Evolutionary conservation across 2,113 vertebrate genomes (phyloP).

Genomic region (Astur gentilis): DNA sequence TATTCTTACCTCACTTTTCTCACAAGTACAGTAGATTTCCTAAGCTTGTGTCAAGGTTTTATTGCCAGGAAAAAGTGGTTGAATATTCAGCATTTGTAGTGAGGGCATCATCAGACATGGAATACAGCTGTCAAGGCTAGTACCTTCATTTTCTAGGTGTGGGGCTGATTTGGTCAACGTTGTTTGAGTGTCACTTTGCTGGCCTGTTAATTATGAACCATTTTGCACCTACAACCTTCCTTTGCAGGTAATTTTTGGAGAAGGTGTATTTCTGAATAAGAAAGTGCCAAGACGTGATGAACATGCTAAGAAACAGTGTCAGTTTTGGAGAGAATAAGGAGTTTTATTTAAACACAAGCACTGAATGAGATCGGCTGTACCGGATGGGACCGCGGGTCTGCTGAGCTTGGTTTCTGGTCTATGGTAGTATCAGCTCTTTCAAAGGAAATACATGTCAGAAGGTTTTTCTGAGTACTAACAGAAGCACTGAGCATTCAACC

Average conservation of each 20-base stretch:
- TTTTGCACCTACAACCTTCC: neutral
- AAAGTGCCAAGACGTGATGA: neutral
- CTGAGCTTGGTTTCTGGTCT: neutral
- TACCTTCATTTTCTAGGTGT: constrained; percentile 12
- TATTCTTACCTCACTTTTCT: constrained; percentile 79
- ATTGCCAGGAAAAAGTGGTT: constrained; percentile 81
- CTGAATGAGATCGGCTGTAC: too few relatives aligned
- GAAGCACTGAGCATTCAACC: neutral
- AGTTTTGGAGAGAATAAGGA: neutral
- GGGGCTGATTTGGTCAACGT: neutral
- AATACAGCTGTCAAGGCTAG: constrained; percentile 61
- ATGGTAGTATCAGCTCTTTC: neutral
- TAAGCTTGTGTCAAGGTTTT: constrained; percentile 66
- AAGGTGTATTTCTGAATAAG: neutral
- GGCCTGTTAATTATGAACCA: neutral
- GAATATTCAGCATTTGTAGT: constrained; percentile 63
- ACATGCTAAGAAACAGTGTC: neutral
- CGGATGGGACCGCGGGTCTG: neutral
- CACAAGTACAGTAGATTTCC: constrained; percentile 81
- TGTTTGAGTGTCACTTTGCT: neutral
- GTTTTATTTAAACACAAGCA: neutral
- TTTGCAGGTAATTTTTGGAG: neutral
- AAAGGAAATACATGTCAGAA: neutral
- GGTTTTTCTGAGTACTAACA: neutral
- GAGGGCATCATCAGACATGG: constrained; percentile 68